phyloP scores from a whole-genome alignment of 2,888 invertebrate genomes.

The Megalurothrips usitatus region DNA sequence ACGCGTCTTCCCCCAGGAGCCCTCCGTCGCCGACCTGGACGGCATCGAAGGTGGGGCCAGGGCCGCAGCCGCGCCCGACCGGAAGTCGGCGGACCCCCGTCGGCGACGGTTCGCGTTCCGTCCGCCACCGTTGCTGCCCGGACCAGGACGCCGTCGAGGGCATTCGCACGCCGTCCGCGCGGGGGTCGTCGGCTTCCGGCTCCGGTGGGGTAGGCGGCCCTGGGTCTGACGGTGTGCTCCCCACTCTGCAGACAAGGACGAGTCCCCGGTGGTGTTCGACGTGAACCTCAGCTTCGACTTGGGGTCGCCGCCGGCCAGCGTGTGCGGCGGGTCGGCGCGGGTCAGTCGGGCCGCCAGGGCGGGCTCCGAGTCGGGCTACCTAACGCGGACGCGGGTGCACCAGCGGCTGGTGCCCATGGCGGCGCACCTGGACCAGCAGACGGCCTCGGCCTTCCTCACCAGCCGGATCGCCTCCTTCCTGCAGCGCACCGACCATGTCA shows the following conservation, averaged over 20 bases:
- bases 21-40: slow-evolving; percentile 44
- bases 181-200: not conserved
- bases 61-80: slow-evolving; percentile 60
- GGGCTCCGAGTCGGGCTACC: not conserved
- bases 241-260: slow-evolving; percentile 62
- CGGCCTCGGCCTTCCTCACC: slow-evolving; percentile 70
- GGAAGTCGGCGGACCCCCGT: slow-evolving; percentile 33
- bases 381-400: slow-evolving; percentile 48
- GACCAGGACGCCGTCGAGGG: no score
- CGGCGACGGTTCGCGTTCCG: not conserved
- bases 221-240: slow-evolving; percentile 41
- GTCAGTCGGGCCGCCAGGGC: not conserved
- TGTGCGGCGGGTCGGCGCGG: not conserved
- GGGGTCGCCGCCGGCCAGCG: slow-evolving; percentile 46
- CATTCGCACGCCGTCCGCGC: not conserved
- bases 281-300: slow-evolving; percentile 75
- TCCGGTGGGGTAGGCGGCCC: not conserved
- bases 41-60: slow-evolving; percentile 55
- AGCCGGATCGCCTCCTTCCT: slow-evolving; percentile 75
- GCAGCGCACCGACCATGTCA: slow-evolving; percentile 77
- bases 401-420: slow-evolving; percentile 67
- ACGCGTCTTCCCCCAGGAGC: slow-evolving; percentile 43
- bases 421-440: slow-evolving; percentile 69
- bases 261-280: slow-evolving; percentile 74
- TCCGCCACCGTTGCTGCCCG: no score